A percentile compares a stretch with the other conserved stretches of the same genome.
Conservation (phyloP, 2,888 invertebrate species). For the Thecocarcelia acutangulata region DNA sequence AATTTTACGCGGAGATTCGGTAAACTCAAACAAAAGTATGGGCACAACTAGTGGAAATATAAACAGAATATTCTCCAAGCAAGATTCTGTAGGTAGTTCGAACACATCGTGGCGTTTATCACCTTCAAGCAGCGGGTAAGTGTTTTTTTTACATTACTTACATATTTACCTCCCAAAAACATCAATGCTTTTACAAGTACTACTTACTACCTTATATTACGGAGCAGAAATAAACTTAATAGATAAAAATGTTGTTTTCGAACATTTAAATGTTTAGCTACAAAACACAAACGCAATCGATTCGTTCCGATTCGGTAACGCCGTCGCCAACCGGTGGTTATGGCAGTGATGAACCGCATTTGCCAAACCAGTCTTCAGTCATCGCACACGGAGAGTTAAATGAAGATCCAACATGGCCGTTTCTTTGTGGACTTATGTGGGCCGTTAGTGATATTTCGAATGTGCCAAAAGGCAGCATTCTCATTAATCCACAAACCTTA, state of each 20-base stretch:
- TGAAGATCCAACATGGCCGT: constrained; percentile 67
- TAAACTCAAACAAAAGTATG: constrained; percentile 85
- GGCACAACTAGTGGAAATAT: constrained; percentile 71
- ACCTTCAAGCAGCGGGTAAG: constrained; percentile 82
- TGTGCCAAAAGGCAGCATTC: constrained; percentile 93
- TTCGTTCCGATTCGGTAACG: constrained; percentile 87
- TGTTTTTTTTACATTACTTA: constrained; percentile 61
- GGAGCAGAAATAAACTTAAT: constrained; percentile 27
- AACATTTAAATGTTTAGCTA: constrained; percentile 75
- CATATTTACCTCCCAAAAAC: not conserved
- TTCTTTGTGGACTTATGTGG: constrained; percentile 86
- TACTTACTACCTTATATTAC: constrained; percentile 21
- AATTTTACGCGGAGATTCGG: constrained; percentile 85
- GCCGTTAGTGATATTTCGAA: constrained; percentile 92
- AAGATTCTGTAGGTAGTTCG: constrained; percentile 82
- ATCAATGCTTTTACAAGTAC: constrained; percentile 2
- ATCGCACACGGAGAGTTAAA: constrained; percentile 72
- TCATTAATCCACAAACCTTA: constrained; percentile 89
- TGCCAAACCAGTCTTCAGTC: constrained; percentile 78
- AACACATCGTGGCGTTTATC: constrained; percentile 81
- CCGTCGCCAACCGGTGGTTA: constrained; percentile 88
- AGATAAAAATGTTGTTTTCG: constrained; percentile 52
- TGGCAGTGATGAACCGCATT: constrained; percentile 81
- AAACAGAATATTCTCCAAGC: constrained; percentile 87
- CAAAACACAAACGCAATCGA: constrained; percentile 81